Evolutionary conservation across 2,113 vertebrate species (phyloP), one percentile per base, ranked within the genome.

Genomic region (Sterna hirundo): DNA sequence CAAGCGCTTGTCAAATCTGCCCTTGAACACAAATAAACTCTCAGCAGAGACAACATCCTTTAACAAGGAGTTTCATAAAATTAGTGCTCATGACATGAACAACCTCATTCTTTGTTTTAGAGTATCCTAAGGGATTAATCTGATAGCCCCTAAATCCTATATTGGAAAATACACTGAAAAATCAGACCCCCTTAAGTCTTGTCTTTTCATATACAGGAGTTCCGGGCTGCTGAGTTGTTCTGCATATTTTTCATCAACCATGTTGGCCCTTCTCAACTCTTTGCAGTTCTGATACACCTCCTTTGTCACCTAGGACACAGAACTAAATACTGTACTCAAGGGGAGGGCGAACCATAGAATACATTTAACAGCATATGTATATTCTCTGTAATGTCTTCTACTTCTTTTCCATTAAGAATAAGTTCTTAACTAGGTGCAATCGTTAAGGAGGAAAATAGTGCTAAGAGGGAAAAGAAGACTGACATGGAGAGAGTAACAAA

Each of bases 321-420:
- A 90, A 52, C 18, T 78, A 46, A 82, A 70, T 70, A 46, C 26
- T 65, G 25, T 44, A 22, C 38, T 60, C 25, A 29, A 38, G 10
- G 8, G 12, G 2, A 70, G 6, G 15, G 17, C 0, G 0, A 88
- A 58, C 13, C 1, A 2, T 49, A 17, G 76, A 64, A 54, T 91
- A 77, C 64, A 40, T 68, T 14, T 38, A 64, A n/a, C 7, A 64
- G 6, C 8, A 46, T 42, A 25, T 10, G 22, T 55, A 17, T 51
- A 27, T 58, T 68, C 27, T 62, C 5, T 72, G 9, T 30, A 7
- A 29, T 46, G 13, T 34, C 42, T 68, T 64, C 38, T 68, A 46
- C 11, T 70, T 44, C 54, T 42, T 86, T 64, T 38, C 54, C 7
- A 51, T n/a, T 60, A 44, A 86, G 38, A 82, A 64, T 15, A 60